phyloP scores from a whole-genome alignment of 2,888 invertebrate species.

The Lasioglossum calceatum region DNA sequence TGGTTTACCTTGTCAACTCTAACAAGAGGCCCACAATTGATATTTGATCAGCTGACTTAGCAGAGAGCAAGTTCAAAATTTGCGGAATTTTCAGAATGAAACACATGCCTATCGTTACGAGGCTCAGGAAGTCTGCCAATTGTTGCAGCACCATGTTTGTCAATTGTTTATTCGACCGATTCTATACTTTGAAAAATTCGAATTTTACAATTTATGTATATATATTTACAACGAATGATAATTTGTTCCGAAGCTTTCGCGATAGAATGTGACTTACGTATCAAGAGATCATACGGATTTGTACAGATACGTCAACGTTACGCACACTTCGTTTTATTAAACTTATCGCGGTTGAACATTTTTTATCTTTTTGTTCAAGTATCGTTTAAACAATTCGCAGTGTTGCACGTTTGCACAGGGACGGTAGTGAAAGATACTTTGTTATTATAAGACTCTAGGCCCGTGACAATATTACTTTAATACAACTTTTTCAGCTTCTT shows the following conservation, averaged over 20 bases:
- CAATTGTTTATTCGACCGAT: not conserved
- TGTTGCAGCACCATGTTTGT: conserved; percentile 73
- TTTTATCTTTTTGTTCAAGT: not conserved
- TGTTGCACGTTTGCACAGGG: not conserved
- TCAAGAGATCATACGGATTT: not conserved
- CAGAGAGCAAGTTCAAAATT: conserved; percentile 88
- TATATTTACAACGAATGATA: not conserved
- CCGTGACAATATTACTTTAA: not conserved
- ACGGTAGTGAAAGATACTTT: not conserved
- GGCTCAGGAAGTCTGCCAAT: conserved; percentile 87
- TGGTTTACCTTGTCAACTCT: conserved; percentile 89
- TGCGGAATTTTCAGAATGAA: conserved; percentile 93
- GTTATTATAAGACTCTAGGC: not conserved
- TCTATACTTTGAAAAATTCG: conserved; percentile 16
- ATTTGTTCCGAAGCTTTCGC: not conserved
- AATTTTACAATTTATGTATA: not conserved
- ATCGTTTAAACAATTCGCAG: not conserved
- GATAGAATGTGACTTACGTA: not conserved
- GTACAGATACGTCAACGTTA: not conserved
- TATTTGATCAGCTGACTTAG: conserved; percentile 89
- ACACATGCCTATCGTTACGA: conserved; percentile 91
- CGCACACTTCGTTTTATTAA: not conserved
- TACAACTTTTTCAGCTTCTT: conserved; percentile 10
- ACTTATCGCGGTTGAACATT: not conserved
- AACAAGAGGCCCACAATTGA: conserved; percentile 88